Evolutionary conservation across 2,113 vertebrate species (phyloP).

Genomic region (Phyllopteryx taeniolatus): DNA sequence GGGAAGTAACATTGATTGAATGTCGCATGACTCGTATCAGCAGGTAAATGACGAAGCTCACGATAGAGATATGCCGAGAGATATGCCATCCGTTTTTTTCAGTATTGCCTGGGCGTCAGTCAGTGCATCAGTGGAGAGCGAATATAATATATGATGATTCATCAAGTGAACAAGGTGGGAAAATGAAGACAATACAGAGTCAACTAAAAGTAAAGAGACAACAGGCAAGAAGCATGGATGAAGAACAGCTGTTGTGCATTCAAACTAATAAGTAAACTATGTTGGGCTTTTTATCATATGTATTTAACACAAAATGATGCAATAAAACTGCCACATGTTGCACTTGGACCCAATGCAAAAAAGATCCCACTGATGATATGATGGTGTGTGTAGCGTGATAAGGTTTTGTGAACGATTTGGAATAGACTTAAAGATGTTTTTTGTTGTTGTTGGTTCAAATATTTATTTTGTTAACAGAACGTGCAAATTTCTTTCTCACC

Average conservation of each 20-base stretch:
- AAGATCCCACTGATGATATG: no score
- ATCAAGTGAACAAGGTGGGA: constrained; percentile 28
- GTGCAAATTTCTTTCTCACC: neutral
- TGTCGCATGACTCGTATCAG: constrained; percentile 38
- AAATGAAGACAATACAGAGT: neutral
- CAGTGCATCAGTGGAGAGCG: constrained; percentile 14
- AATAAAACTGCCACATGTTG: neutral
- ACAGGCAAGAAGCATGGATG: constrained; percentile 9
- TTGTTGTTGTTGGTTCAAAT: no score
- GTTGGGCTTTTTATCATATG: neutral
- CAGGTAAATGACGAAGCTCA: constrained; percentile 47
- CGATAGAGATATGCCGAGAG: constrained; percentile 31
- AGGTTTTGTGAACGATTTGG: no score
- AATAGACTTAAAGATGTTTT: no score
- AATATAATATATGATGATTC: constrained; percentile 31
- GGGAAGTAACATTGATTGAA: constrained; percentile 57
- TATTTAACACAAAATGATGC: neutral
- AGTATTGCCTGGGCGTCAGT: neutral
- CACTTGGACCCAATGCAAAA: neutral
- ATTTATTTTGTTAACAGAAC: neutral
- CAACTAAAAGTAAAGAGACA: constrained; percentile 9
- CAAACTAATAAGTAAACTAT: neutral
- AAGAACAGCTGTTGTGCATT: neutral
- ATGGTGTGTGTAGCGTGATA: no score
- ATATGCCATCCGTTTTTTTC: constrained; percentile 46